Conservation (phyloP, 2,888 invertebrate species). For the Lepetodrilus schrolli region DNA sequence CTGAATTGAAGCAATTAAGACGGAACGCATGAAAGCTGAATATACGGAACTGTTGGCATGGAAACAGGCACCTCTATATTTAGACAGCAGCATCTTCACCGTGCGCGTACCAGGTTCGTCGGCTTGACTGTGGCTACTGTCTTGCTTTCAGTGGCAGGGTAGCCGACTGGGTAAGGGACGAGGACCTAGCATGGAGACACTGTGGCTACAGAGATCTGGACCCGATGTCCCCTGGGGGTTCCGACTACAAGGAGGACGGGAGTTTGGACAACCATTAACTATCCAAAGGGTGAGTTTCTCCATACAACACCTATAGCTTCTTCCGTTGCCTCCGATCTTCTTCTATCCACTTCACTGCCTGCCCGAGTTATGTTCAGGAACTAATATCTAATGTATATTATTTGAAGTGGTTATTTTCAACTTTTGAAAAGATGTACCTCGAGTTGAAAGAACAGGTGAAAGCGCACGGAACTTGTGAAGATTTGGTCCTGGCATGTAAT, state of each 20-base stretch:
- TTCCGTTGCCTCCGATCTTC: slow-evolving; percentile 3
- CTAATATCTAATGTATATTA: too few species aligned
- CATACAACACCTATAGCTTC: not conserved
- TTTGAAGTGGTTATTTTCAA: too few species aligned
- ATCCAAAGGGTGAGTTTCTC: slow-evolving; percentile 71
- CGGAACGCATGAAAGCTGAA: slow-evolving; percentile 14
- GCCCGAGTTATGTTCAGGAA: too few species aligned
- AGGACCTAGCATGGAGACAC: slow-evolving; percentile 64
- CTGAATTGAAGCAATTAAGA: slow-evolving; percentile 4
- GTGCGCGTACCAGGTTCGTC: slow-evolving; percentile 35
- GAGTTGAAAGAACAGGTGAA: too few species aligned
- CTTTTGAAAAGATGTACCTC: too few species aligned
- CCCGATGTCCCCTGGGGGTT: slow-evolving; percentile 74
- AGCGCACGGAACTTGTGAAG: too few species aligned
- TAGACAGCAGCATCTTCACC: slow-evolving; percentile 37
- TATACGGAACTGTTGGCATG: slow-evolving; percentile 40
- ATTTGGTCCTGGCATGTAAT: too few species aligned
- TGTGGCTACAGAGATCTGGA: slow-evolving; percentile 71
- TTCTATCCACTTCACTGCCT: too few species aligned
- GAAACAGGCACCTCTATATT: slow-evolving; percentile 48
- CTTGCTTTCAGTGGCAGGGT: slow-evolving; percentile 32
- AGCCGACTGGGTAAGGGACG: slow-evolving; percentile 26
- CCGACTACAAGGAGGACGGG: slow-evolving; percentile 73
- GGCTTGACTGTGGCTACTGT: slow-evolving; percentile 27
- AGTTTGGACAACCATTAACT: slow-evolving; percentile 68